Conservation (phyloP, 1,140 invertebrate genomes). For the Scaptomyza hsui region DNA sequence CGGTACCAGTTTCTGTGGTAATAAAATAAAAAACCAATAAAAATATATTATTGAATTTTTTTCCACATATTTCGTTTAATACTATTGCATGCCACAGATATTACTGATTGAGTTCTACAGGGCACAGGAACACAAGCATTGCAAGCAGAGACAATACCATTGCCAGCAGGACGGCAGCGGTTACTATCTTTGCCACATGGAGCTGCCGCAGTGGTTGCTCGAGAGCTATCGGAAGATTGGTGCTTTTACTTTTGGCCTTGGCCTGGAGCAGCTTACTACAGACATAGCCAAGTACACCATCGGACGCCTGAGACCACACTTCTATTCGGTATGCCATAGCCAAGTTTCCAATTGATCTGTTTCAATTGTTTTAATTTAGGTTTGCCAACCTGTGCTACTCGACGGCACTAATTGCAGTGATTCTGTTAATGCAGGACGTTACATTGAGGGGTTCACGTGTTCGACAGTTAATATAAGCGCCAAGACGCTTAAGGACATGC, state of each 20-base stretch:
- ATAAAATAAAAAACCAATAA: too few relatives aligned
- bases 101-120: constrained; percentile 71
- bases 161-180: constrained; percentile 34
- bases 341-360: neutral
- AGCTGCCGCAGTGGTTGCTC: constrained; percentile 88
- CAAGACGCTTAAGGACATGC: constrained; percentile 88
- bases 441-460: constrained; percentile 88
- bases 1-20: constrained; percentile 89
- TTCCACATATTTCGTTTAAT: neutral
- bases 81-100: constrained; percentile 41
- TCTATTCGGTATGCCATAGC: constrained; percentile 87
- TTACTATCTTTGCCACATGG: constrained; percentile 85
- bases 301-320: constrained; percentile 95
- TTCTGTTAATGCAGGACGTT: constrained; percentile 86
- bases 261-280: constrained; percentile 91
- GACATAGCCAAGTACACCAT: constrained; percentile 96
- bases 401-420: constrained; percentile 85
- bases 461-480: constrained; percentile 84
- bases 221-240: constrained; percentile 89
- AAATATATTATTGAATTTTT: too few relatives aligned
- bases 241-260: constrained; percentile 93
- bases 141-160: constrained; percentile 39
- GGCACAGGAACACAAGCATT: constrained; percentile 40
- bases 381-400: constrained; percentile 88
- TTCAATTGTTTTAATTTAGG: constrained; percentile 63